A percentile compares a stretch with the other conserved stretches of the same genome.
Evolutionary conservation across 2,797 vertebrate species (phyloP).

Genomic region (Amazonetta brasiliensis): DNA sequence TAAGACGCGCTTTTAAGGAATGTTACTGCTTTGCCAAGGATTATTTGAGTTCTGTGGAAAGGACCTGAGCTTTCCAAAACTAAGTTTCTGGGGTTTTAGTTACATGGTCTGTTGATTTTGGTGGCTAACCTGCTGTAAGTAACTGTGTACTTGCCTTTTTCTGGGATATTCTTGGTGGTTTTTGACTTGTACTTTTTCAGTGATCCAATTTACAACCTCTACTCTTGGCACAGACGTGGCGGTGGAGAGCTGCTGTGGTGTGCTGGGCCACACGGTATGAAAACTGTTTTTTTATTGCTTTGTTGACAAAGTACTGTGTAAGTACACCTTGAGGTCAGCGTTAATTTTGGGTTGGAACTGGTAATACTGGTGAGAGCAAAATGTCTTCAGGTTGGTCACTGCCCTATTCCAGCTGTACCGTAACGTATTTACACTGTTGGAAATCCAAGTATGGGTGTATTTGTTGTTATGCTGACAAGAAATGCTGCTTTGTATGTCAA

Average conservation of each 20-base stretch:
- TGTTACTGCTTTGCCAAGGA: conserved; percentile 10
- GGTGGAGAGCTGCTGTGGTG: neutral
- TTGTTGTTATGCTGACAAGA: neutral
- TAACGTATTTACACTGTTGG: rapidly evolving
- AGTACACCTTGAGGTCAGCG: neutral
- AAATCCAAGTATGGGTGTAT: neutral
- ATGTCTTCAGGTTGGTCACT: neutral
- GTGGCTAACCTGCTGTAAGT: neutral
- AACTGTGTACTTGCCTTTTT: neutral
- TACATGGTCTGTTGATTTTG: neutral
- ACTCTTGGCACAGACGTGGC: neutral
- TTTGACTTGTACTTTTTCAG: neutral
- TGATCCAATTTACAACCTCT: neutral
- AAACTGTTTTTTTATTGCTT: neutral
- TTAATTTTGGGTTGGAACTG: neutral
- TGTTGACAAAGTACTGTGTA: neutral
- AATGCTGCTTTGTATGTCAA: neutral
- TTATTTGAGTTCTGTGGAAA: conserved; percentile 12
- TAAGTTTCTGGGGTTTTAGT: neutral
- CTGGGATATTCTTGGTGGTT: neutral
- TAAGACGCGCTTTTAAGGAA: conserved; percentile 42
- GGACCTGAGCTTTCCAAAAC: conserved; percentile 2
- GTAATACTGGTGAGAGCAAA: neutral
- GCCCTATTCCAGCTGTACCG: neutral
- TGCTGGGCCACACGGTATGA: neutral